A percentile compares a stretch with the other conserved stretches of the same genome.
phyloP scores from a whole-genome alignment of 2,888 invertebrate genomes.

The Apotomis betuletana region DNA sequence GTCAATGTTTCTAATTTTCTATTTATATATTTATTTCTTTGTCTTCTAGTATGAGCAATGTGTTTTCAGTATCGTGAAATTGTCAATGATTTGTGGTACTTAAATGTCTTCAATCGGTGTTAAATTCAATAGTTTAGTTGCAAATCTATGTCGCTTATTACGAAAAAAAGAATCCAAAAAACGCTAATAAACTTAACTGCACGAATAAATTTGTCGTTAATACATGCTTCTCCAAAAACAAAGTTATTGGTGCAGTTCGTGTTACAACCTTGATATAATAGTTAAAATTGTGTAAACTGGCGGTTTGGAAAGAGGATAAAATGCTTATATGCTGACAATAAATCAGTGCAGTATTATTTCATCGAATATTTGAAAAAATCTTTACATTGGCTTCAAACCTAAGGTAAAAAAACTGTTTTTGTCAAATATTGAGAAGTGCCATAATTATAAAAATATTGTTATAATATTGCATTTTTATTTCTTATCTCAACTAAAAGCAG shows the following conservation, averaged over 20 bases:
- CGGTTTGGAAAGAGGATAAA: constrained; percentile 36
- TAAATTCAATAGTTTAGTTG: constrained; percentile 12
- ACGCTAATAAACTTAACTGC: constrained; percentile 6
- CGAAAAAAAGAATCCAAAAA: constrained; percentile 25
- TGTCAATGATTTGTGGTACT: constrained; percentile 11
- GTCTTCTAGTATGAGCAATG: constrained; percentile 18
- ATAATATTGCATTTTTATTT: constrained; percentile 47
- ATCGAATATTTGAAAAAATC: constrained; percentile 24
- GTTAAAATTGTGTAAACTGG: constrained; percentile 30
- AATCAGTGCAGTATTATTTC: constrained; percentile 43
- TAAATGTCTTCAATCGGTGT: constrained; percentile 17
- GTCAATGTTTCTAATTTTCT: constrained; percentile 29
- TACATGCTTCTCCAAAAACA: constrained; percentile 13
- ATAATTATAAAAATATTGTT: constrained; percentile 71
- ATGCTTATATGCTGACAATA: constrained; percentile 42
- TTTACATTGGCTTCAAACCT: constrained; percentile 53
- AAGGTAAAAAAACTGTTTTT: constrained; percentile 54
- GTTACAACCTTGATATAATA: not conserved
- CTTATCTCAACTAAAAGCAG: not conserved
- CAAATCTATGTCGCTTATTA: constrained; percentile 8
- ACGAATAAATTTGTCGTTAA: constrained; percentile 23
- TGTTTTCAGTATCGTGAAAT: constrained; percentile 11
- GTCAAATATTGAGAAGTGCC: constrained; percentile 63
- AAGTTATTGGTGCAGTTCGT: constrained; percentile 27
- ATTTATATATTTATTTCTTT: constrained; percentile 21